Percentiles rank a stretch among this genome's conserved stretches.
phyloP scores from a whole-genome alignment of 2,888 invertebrate species.

The Leptura quadrifasciata region DNA sequence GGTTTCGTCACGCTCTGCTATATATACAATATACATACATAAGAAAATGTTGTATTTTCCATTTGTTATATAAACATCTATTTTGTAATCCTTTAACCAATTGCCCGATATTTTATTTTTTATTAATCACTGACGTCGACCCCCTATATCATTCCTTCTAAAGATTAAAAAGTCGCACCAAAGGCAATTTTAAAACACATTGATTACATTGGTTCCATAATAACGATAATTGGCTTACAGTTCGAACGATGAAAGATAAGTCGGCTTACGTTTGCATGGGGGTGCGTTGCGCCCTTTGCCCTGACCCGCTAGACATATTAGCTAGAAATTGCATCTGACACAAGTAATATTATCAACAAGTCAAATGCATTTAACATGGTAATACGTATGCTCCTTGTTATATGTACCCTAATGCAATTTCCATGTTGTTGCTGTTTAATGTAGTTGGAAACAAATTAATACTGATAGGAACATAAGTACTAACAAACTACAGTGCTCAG shows the following conservation, averaged over 20 bases:
- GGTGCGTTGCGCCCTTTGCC: constrained; percentile 52
- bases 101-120: not conserved
- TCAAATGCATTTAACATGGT: constrained; percentile 55
- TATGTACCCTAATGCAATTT: constrained; percentile 43
- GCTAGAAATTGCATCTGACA: constrained; percentile 67
- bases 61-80: too few species aligned
- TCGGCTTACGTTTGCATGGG: constrained; percentile 58
- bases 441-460: not conserved
- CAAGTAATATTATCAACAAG: constrained; percentile 57
- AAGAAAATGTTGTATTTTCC: too few species aligned
- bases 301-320: constrained; percentile 63
- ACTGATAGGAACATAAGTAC: not conserved
- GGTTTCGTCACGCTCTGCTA: too few species aligned
- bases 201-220: constrained; percentile 50
- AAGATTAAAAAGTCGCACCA: constrained; percentile 5
- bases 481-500: too few species aligned
- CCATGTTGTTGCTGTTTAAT: not conserved
- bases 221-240: constrained; percentile 62
- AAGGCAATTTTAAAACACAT: constrained; percentile 35
- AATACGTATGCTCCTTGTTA: constrained; percentile 38
- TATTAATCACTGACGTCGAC: not conserved
- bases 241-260: constrained; percentile 60
- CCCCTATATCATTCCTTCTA: not conserved
- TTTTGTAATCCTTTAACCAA: too few species aligned
- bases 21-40: too few species aligned